phyloP scores from a whole-genome alignment of 2,888 invertebrate species.

The Nasonia oneida region DNA sequence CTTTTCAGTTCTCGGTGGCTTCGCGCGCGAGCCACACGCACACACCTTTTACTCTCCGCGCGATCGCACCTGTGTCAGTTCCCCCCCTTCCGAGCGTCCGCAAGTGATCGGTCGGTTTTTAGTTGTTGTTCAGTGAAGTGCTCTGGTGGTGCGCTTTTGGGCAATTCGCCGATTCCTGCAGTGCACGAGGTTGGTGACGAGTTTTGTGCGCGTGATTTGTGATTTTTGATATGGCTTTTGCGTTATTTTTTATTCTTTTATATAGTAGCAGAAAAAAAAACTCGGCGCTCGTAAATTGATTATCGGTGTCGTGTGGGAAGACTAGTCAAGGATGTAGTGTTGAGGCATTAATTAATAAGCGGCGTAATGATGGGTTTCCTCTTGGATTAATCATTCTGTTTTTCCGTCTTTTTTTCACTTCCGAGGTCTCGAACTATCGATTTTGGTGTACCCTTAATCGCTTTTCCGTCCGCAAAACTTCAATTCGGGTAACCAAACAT shows the following conservation, averaged over 20 bases:
- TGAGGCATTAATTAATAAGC: neutral
- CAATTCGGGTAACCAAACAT: too few species aligned
- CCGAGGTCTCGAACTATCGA: neutral
- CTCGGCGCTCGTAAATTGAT: neutral
- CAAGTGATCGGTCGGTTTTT: neutral
- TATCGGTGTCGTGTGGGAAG: neutral
- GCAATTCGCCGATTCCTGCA: neutral
- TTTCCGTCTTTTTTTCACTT: neutral
- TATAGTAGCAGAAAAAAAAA: neutral
- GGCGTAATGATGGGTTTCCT: neutral
- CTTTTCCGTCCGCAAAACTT: neutral
- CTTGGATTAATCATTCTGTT: neutral
- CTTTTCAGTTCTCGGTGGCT: constrained; percentile 72
- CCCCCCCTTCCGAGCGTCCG: neutral
- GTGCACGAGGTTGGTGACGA: neutral
- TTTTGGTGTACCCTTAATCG: neutral
- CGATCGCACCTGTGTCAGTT: neutral
- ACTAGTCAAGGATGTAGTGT: neutral
- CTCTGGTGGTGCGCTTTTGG: neutral
- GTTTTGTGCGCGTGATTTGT: neutral
- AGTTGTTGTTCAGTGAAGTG: neutral
- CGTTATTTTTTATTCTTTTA: neutral
- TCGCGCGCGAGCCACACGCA: constrained; percentile 68
- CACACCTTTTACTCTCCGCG: neutral
- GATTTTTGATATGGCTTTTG: neutral